These are phyloP conservation scores for Neoniphon sammara DNA, from an alignment of 2,797 vertebrate genomes.

Conservation along the genomic window DNA sequence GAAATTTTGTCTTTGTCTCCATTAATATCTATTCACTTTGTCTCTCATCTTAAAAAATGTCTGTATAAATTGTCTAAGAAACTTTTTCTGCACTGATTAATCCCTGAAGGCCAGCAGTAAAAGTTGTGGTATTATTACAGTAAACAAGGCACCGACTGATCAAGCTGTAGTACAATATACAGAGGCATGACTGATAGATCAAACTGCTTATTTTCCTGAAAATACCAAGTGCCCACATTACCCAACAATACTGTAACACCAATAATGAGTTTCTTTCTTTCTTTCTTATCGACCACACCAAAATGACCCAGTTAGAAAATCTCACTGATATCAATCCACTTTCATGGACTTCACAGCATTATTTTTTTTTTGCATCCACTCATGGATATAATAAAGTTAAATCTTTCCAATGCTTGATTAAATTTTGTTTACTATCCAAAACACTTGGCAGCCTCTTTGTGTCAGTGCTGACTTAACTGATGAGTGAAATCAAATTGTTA, in stretches of 20 bases:
- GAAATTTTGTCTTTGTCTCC: not conserved
- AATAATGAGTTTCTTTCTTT: slow-evolving; percentile 22
- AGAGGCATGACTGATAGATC: too few relatives aligned
- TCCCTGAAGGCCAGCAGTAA: too few relatives aligned
- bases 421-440: not conserved
- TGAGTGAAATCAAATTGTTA: slow-evolving; percentile 40
- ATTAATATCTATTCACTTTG: not conserved
- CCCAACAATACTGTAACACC: not conserved
- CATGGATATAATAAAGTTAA: not conserved
- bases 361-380: not conserved
- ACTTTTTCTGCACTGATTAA: too few relatives aligned
- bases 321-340: not conserved
- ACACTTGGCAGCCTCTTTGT: not conserved
- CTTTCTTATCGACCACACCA: slow-evolving; percentile 19
- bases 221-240: slow-evolving; percentile 3
- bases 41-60: not conserved
- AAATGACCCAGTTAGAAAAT: not conserved
- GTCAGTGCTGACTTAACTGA: slow-evolving; percentile 16
- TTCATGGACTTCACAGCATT: not conserved
- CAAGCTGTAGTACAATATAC: not conserved
- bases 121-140: not conserved
- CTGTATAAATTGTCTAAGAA: too few relatives aligned
- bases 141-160: not conserved
- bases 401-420: not conserved
- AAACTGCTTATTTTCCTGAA: too few relatives aligned